These are phyloP conservation scores for Aldrovandia affinis DNA, from an alignment of 2,797 vertebrate species.

Conservation along the genomic window DNA sequence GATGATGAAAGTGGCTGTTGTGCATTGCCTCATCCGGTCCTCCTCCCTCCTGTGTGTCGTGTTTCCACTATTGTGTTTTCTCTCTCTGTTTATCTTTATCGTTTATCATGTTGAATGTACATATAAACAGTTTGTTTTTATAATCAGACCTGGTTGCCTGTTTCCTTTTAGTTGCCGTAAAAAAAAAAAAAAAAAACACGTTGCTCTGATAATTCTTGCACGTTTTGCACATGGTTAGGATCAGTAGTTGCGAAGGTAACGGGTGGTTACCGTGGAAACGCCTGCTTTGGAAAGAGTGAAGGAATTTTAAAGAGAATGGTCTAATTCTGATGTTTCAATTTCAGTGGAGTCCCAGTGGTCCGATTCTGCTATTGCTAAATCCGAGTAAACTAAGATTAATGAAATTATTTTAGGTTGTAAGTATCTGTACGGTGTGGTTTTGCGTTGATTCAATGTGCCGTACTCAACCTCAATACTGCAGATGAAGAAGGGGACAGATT, in stretches of 20 bases:
- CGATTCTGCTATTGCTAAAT: too few relatives aligned
- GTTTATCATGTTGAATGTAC: constrained; percentile 33
- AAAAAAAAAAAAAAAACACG: too few relatives aligned
- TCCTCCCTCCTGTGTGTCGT: not conserved
- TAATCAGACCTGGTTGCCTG: constrained; percentile 15
- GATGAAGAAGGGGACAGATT: not conserved
- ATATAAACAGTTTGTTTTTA: constrained; percentile 31
- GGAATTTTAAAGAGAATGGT: too few relatives aligned
- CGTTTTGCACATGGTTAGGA: too few relatives aligned
- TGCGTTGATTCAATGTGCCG: not conserved
- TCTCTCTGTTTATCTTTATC: constrained; percentile 12
- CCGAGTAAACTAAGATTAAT: not conserved
- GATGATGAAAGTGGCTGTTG: constrained; percentile 17
- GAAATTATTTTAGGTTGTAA: not conserved
- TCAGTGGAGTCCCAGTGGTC: too few relatives aligned
- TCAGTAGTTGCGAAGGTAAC: too few relatives aligned
- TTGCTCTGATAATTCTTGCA: too few relatives aligned
- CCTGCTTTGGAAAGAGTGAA: too few relatives aligned
- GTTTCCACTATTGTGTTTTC: not conserved
- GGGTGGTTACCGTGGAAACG: too few relatives aligned
- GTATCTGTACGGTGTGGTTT: not conserved
- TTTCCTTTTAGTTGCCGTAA: not conserved
- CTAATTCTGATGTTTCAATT: too few relatives aligned
- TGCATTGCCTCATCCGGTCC: constrained; percentile 6
- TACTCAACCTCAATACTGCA: not conserved